phyloP scores from a whole-genome alignment of 2,888 invertebrate genomes.

The Drosophila pullipes region DNA sequence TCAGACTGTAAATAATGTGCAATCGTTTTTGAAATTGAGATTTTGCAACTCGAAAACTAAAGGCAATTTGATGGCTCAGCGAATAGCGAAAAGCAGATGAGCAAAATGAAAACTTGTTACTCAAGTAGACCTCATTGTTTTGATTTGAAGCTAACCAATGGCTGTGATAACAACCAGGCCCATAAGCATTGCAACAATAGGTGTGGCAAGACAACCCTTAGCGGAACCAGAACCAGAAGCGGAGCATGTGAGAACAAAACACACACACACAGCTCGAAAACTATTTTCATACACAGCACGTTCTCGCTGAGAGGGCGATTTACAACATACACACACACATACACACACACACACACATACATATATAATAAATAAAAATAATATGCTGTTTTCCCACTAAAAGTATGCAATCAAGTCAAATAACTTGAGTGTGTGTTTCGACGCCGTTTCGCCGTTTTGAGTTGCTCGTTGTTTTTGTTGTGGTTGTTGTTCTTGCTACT shows the following conservation, averaged over 20 bases:
- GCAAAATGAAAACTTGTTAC: constrained; percentile 26
- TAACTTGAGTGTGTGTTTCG: constrained; percentile 55
- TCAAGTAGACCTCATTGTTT: constrained; percentile 30
- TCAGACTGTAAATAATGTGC: constrained; percentile 12
- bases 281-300: constrained; percentile 67
- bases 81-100: constrained; percentile 28
- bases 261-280: constrained; percentile 42
- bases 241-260: background rate
- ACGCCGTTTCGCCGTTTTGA: constrained; percentile 30
- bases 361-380: constrained; percentile 37
- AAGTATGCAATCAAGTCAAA: constrained; percentile 75
- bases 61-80: constrained; percentile 15
- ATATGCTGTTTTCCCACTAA: constrained; percentile 65
- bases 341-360: background rate
- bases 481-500: constrained; percentile 6
- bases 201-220: constrained; percentile 1
- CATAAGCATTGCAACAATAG: background rate
- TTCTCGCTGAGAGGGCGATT: constrained; percentile 23
- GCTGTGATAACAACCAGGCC: constrained; percentile 10
- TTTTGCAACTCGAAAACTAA: background rate
- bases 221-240: background rate
- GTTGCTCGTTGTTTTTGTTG: constrained; percentile 8
- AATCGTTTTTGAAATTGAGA: constrained; percentile 1
- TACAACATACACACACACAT: too few species aligned
- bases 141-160: constrained; percentile 21